Conservation (phyloP, 2,888 invertebrate species). For the Rotaria macrura region DNA sequence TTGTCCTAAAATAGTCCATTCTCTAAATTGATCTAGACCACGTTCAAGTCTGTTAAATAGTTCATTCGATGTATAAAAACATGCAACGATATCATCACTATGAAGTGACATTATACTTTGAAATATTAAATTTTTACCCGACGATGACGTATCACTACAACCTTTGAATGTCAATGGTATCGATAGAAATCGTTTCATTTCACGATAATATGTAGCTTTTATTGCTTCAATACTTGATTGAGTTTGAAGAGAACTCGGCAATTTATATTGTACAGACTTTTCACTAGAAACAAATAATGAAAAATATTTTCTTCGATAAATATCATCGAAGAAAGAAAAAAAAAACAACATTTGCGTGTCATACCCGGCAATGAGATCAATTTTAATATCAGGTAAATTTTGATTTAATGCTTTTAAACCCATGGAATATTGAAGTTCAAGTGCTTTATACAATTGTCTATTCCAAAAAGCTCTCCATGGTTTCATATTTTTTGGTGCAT, state of each 20-base stretch:
- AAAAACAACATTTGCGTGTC: background rate
- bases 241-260: conserved; percentile 50
- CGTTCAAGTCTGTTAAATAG: conserved; percentile 61
- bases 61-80: conserved; percentile 64
- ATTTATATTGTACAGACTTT: background rate
- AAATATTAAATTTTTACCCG: conserved; percentile 56
- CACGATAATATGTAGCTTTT: conserved; percentile 75
- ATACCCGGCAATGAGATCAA: conserved; percentile 51
- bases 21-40: conserved; percentile 55
- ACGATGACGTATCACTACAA: conserved; percentile 54
- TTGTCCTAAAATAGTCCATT: conserved; percentile 65
- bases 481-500: conserved; percentile 57
- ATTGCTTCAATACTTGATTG: conserved; percentile 77
- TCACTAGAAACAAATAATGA: too few relatives aligned
- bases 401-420: conserved; percentile 73
- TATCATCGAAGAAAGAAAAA: too few relatives aligned
- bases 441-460: conserved; percentile 75
- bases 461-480: conserved; percentile 91
- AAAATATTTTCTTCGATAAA: too few relatives aligned
- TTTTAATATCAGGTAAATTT: conserved; percentile 74
- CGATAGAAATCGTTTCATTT: conserved; percentile 73
- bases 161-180: conserved; percentile 73
- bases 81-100: conserved; percentile 63
- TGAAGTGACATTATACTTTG: conserved; percentile 63
- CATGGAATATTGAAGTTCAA: conserved; percentile 77